Percentiles rank a stretch among this genome's conserved stretches.
Evolutionary conservation across 2,113 vertebrate species (phyloP).

Genomic region (Struthidea cinerea): DNA sequence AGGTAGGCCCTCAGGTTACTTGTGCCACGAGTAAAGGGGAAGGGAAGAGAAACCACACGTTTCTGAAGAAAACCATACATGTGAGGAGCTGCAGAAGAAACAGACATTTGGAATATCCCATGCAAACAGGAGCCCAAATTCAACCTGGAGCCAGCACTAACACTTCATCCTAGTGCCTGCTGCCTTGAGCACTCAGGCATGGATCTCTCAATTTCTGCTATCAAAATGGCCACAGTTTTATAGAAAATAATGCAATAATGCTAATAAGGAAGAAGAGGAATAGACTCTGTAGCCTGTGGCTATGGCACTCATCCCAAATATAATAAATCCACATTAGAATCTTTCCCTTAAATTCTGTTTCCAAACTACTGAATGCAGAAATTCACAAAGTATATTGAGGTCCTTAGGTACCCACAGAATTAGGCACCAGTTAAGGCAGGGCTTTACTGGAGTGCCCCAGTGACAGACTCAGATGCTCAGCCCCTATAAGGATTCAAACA

Average conservation of each 20-base stretch:
- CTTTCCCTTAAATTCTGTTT: neutral
- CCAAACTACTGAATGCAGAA: neutral
- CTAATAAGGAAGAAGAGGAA: neutral
- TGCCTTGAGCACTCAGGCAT: neutral
- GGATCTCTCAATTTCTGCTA: neutral
- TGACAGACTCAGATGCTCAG: neutral
- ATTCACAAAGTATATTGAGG: neutral
- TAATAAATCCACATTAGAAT: neutral
- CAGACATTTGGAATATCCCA: neutral
- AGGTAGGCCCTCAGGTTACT: conserved; percentile 39
- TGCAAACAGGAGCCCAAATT: neutral
- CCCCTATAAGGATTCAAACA: neutral
- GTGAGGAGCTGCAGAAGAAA: neutral
- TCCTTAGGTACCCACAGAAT: neutral
- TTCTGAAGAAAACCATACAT: neutral
- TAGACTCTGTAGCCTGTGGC: neutral
- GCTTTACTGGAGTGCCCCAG: neutral
- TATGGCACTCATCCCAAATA: neutral
- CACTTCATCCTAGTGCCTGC: rapidly evolving
- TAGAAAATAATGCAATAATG: neutral
- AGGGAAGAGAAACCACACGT: neutral
- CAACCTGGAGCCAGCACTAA: neutral
- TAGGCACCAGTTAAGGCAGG: neutral
- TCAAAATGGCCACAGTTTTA: neutral
- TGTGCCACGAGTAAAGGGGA: neutral